These are phyloP conservation scores for Pantala flavescens DNA, from an alignment of 1,140 invertebrate genomes.

Conservation along the genomic window DNA sequence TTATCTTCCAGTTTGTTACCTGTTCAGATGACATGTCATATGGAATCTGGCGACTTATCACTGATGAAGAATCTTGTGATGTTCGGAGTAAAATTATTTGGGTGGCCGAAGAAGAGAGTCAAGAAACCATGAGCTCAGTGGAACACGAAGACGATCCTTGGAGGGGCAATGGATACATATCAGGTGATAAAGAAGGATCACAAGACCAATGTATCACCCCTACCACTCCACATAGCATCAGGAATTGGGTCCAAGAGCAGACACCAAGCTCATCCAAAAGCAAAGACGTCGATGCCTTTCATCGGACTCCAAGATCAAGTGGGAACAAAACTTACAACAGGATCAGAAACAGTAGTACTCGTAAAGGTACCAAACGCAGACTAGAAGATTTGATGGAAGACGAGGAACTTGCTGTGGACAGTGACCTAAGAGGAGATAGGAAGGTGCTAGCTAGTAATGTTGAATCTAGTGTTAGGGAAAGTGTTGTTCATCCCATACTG, in stretches of 20 bases:
- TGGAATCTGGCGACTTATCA: conserved; percentile 60
- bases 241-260: neutral
- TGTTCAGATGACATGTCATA: conserved; percentile 69
- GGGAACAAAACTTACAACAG: neutral
- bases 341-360: neutral
- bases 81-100: conserved; percentile 39
- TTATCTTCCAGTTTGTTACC: conserved; percentile 50
- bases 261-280: neutral
- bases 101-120: conserved; percentile 37
- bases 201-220: neutral
- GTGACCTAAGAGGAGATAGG: conserved; percentile 24
- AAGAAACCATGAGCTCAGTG: conserved; percentile 21
- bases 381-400: neutral
- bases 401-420: conserved; percentile 15
- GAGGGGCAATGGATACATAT: conserved; percentile 25
- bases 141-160: conserved; percentile 28
- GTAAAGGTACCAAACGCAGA: neutral
- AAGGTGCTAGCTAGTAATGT: neutral
- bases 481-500: too few relatives aligned
- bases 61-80: conserved; percentile 40
- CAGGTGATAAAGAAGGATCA: conserved; percentile 16
- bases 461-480: conserved; percentile 21
- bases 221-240: neutral
- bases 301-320: neutral
- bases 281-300: neutral